Evolutionary conservation across 2,888 invertebrate species (phyloP).

Genomic region (Allygus modestus): DNA sequence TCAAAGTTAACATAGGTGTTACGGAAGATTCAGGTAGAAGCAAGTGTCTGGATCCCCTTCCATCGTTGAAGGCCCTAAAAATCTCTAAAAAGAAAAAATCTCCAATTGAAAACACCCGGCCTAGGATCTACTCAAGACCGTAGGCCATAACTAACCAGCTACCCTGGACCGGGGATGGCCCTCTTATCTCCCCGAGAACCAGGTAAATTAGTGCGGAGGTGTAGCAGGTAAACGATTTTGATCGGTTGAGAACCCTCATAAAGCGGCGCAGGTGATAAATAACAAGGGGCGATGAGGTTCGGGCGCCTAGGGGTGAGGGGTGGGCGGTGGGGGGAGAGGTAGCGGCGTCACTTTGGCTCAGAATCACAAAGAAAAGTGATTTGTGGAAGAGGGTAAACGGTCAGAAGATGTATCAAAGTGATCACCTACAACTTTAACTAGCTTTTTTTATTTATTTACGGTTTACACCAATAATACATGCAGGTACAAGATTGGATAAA

Average conservation of each 20-base stretch:
- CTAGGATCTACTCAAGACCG: background rate
- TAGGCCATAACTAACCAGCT: background rate
- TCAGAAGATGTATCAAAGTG: background rate
- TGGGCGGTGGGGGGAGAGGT: background rate
- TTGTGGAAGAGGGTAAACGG: background rate
- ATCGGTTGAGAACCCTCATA: constrained; percentile 12
- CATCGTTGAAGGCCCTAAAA: too few relatives aligned
- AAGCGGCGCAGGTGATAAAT: background rate
- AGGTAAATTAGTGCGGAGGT: constrained; percentile 30
- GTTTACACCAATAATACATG: too few relatives aligned
- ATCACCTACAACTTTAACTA: too few relatives aligned
- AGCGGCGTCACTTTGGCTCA: background rate
- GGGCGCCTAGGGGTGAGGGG: background rate
- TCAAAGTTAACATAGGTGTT: too few relatives aligned
- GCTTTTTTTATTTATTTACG: too few relatives aligned
- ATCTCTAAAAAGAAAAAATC: too few relatives aligned
- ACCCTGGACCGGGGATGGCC: background rate
- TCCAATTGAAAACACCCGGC: too few relatives aligned
- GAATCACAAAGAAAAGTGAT: background rate
- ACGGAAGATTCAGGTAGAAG: too few relatives aligned
- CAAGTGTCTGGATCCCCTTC: too few relatives aligned
- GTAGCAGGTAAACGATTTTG: constrained; percentile 31
- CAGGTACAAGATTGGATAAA: too few relatives aligned
- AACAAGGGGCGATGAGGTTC: constrained; percentile 23
- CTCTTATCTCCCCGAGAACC: background rate